phyloP scores from a whole-genome alignment of 2,888 invertebrate species.

The Himalopsyche japonica region DNA sequence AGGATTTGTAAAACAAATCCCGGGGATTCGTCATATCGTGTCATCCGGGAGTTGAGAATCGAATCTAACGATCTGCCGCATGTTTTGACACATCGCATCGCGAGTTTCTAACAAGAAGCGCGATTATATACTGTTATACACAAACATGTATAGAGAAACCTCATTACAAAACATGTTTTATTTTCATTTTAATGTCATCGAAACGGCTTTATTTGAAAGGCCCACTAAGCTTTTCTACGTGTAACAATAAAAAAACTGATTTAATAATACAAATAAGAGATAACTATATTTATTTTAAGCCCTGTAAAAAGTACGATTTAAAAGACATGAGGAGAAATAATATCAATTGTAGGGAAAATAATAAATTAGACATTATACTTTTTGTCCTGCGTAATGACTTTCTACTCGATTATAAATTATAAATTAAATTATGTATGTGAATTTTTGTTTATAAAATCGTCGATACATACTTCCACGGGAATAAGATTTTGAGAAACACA shows the following conservation, averaged over 20 bases:
- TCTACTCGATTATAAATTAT: too few relatives aligned
- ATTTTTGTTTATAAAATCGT: not conserved
- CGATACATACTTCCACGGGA: not conserved
- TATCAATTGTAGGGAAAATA: too few relatives aligned
- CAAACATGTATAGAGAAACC: not conserved
- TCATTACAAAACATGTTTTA: not conserved
- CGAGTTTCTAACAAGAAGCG: not conserved
- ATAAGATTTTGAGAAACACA: not conserved
- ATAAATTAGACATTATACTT: too few relatives aligned
- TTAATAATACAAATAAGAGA: too few relatives aligned
- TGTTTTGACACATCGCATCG: not conserved
- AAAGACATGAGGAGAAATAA: too few relatives aligned
- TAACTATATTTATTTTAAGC: too few relatives aligned
- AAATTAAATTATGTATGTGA: not conserved
- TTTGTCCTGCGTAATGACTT: too few relatives aligned
- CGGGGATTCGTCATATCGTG: conserved; percentile 2
- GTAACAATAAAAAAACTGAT: too few relatives aligned
- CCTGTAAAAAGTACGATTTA: too few relatives aligned
- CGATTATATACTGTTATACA: not conserved
- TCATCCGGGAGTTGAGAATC: not conserved
- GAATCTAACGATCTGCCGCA: conserved; percentile 1
- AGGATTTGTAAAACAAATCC: conserved; percentile 1
- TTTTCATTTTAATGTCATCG: too few relatives aligned
- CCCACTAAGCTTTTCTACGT: too few relatives aligned
- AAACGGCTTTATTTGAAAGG: too few relatives aligned